Evolutionary conservation across 2,797 vertebrate species (phyloP).

Genomic region (Xiphorhynchus erythropygius): DNA sequence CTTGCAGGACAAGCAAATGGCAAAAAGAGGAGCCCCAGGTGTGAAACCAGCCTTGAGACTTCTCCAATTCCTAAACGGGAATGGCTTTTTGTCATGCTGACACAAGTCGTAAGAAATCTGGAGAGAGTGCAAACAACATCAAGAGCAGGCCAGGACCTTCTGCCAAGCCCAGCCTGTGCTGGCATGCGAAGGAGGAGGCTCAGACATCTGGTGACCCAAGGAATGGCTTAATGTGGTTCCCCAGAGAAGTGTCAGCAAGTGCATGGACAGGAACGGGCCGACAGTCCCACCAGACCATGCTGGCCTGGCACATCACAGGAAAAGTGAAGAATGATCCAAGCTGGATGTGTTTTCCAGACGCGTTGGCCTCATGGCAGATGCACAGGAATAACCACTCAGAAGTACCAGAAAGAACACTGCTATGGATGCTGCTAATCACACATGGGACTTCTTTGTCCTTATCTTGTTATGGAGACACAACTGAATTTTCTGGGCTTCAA

Average conservation of each 20-base stretch:
- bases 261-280: neutral
- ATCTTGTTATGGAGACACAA: neutral
- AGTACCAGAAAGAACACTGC: neutral
- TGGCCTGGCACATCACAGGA: neutral
- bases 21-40: neutral
- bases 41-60: neutral
- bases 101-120: neutral
- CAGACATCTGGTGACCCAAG: neutral
- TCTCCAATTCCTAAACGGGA: neutral
- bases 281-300: neutral
- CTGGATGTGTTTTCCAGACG: neutral
- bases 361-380: neutral
- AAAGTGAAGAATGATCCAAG: neutral
- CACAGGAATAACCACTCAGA: neutral
- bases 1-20: neutral
- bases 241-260: neutral
- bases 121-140: neutral
- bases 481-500: neutral
- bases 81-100: neutral
- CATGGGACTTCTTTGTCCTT: neutral
- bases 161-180: neutral
- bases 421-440: neutral
- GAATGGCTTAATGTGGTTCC: neutral
- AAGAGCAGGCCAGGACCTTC: neutral
- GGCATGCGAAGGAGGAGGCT: neutral